Evolutionary conservation across 2,113 vertebrate species (phyloP).

Genomic region (Amphiprion ocellaris): DNA sequence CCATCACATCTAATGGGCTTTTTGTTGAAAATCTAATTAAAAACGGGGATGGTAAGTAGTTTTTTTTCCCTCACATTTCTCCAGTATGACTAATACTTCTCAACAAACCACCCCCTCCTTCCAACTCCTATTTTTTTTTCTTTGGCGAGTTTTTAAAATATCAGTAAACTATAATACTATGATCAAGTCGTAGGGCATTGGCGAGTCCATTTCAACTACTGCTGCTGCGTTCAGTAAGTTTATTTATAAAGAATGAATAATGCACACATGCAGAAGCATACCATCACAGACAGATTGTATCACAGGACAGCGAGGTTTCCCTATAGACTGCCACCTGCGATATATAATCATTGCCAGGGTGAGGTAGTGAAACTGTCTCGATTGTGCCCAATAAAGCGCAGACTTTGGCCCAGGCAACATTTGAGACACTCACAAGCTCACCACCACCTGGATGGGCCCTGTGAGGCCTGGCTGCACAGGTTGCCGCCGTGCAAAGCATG

Average conservation of each 20-base stretch:
- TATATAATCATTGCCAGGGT: conserved; percentile 61
- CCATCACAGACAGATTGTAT: conserved; percentile 14
- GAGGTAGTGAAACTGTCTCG: conserved; percentile 29
- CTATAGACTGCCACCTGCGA: conserved; percentile 16
- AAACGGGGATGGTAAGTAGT: conserved; percentile 57
- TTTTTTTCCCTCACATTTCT: conserved; percentile 55
- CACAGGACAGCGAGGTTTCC: neutral
- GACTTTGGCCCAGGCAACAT: conserved; percentile 72
- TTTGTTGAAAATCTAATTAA: conserved; percentile 56
- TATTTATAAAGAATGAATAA: too few species aligned
- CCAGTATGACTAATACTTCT: conserved; percentile 49
- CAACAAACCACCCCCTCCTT: neutral
- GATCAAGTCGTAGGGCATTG: too few species aligned
- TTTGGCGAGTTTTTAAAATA: neutral
- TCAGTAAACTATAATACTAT: neutral
- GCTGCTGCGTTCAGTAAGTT: too few species aligned
- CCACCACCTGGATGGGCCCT: conserved; percentile 8
- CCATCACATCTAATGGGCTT: conserved; percentile 64
- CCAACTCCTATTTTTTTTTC: neutral
- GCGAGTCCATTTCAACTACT: too few species aligned
- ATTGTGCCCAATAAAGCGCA: conserved; percentile 71
- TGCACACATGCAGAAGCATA: conserved; percentile 1
- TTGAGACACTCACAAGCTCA: conserved; percentile 24
- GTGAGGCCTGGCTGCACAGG: conserved; percentile 20
- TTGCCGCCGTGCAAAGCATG: conserved; percentile 3